Evolutionary conservation across 2,888 invertebrate genomes (phyloP).

Genomic region (Crossocerus cetratus): DNA sequence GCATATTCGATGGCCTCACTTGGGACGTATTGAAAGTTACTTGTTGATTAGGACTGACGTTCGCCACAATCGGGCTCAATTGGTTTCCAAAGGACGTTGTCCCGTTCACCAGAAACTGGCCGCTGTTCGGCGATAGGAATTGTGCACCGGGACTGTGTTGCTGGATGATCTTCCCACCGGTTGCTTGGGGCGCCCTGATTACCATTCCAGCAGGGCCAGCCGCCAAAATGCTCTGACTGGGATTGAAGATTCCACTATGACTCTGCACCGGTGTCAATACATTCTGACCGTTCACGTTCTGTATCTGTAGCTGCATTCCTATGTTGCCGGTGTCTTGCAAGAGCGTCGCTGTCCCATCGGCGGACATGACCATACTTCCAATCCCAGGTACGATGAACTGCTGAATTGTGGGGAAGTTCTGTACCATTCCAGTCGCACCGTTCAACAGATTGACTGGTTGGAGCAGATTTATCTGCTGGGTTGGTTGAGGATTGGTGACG

Average conservation of each 20-base stretch:
- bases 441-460: conserved; percentile 91
- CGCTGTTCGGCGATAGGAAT: conserved; percentile 85
- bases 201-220: conserved; percentile 87
- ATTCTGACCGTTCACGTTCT: conserved; percentile 88
- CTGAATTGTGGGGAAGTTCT: conserved; percentile 88
- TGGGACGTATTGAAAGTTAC: conserved; percentile 82
- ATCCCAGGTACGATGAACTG: conserved; percentile 90
- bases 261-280: conserved; percentile 85
- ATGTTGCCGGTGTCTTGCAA: conserved; percentile 85
- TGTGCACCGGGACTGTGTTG: conserved; percentile 84
- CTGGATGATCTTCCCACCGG: conserved; percentile 85
- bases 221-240: conserved; percentile 83
- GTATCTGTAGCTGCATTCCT: conserved; percentile 87
- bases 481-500: conserved; percentile 79
- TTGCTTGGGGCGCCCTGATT: conserved; percentile 84
- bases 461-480: conserved; percentile 84
- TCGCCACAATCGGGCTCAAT: conserved; percentile 87
- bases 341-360: conserved; percentile 86
- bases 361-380: conserved; percentile 90
- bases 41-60: conserved; percentile 84
- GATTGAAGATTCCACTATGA: conserved; percentile 82
- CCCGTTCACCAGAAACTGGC: conserved; percentile 87
- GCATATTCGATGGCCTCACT: conserved; percentile 73
- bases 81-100: conserved; percentile 85
- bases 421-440: conserved; percentile 83